These are phyloP conservation scores for Girardinichthys multiradiatus DNA, from an alignment of 2,113 vertebrate genomes.

Conservation along the genomic window DNA sequence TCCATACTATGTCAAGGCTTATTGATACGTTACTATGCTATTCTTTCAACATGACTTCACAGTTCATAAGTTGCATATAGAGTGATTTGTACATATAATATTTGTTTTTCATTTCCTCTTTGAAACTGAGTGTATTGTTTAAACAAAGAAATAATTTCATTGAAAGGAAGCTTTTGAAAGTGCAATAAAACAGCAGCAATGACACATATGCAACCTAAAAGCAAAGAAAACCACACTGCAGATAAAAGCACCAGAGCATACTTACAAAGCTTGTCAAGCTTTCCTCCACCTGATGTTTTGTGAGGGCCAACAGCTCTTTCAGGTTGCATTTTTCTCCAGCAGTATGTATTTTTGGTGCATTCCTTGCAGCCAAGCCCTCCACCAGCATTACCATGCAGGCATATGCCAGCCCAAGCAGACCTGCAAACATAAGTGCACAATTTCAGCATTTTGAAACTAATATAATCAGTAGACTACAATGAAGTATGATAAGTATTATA, in stretches of 20 bases:
- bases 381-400: conserved; percentile 40
- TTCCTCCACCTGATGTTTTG: neutral
- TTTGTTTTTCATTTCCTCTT: too few relatives aligned
- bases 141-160: too few relatives aligned
- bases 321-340: neutral
- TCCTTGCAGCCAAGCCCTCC: conserved; percentile 8
- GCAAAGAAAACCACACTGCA: neutral
- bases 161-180: too few relatives aligned
- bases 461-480: neutral
- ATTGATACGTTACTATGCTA: neutral
- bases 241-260: conserved; percentile 7
- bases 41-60: neutral
- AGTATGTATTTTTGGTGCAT: neutral
- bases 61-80: neutral
- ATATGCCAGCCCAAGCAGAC: conserved; percentile 5
- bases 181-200: too few relatives aligned
- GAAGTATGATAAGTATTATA: neutral
- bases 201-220: neutral
- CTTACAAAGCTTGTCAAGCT: conserved; percentile 54
- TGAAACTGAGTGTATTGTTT: too few relatives aligned
- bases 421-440: conserved; percentile 30
- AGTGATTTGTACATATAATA: too few relatives aligned
- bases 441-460: neutral
- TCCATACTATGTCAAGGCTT: neutral
- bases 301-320: conserved; percentile 18